Conservation (phyloP, 2,888 invertebrate genomes). For the Drosophila vallismaia region DNA sequence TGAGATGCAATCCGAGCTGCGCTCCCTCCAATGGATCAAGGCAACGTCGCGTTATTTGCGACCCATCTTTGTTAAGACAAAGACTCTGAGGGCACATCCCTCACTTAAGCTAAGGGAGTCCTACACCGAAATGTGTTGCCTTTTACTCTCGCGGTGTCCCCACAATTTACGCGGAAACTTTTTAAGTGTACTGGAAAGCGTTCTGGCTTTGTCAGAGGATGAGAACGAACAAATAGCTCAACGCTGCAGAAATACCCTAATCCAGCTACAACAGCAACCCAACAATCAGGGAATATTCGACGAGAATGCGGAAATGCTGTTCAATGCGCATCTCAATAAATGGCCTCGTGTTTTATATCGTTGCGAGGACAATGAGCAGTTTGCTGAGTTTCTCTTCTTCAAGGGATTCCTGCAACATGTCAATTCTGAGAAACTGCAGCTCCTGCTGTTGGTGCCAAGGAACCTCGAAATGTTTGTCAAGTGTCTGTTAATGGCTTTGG, state of each 20-base stretch:
- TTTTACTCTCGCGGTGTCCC: constrained; percentile 86
- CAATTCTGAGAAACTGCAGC: constrained; percentile 85
- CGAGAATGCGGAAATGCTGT: constrained; percentile 85
- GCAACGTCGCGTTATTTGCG: constrained; percentile 80
- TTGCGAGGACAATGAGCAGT: constrained; percentile 87
- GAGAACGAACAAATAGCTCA: constrained; percentile 85
- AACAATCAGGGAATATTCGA: constrained; percentile 70
- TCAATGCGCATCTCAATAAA: constrained; percentile 85
- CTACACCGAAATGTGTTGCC: constrained; percentile 86
- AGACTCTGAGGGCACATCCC: constrained; percentile 86
- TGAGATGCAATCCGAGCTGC: constrained; percentile 68
- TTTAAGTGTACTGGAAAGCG: constrained; percentile 87
- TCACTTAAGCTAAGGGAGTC: constrained; percentile 87
- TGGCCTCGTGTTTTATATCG: constrained; percentile 88
- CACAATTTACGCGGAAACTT: constrained; percentile 87
- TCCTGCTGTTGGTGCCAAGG: constrained; percentile 85
- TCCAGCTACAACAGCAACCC: constrained; percentile 81
- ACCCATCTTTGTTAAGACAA: constrained; percentile 83
- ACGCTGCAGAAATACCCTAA: constrained; percentile 82
- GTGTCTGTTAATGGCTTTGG: constrained; percentile 85
- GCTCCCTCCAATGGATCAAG: constrained; percentile 83
- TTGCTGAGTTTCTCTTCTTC: constrained; percentile 87
- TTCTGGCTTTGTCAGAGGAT: constrained; percentile 89
- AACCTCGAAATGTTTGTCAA: constrained; percentile 86
- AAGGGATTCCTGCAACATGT: constrained; percentile 88